A percentile compares a stretch with the other conserved stretches of the same genome.
These are phyloP conservation scores for Crocallis elinguaria DNA, from an alignment of 2,888 invertebrate species.

Conservation along the genomic window DNA sequence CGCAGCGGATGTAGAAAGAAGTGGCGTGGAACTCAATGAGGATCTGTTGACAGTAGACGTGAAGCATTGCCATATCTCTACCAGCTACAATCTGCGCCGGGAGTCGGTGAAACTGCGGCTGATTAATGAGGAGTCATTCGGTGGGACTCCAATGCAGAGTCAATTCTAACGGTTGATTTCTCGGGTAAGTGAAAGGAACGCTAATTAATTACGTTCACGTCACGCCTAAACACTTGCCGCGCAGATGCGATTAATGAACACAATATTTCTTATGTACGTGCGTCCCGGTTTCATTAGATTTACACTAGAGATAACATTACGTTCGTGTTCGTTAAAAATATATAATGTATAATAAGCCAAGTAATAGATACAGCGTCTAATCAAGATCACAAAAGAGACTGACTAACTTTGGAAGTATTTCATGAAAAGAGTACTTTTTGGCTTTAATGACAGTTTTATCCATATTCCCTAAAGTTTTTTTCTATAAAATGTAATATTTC, in stretches of 20 bases:
- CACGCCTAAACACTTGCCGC: constrained; percentile 17
- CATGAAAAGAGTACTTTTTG: background rate
- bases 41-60: constrained; percentile 75
- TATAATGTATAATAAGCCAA: no score
- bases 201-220: constrained; percentile 18
- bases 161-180: constrained; percentile 79
- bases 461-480: background rate
- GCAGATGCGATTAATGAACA: constrained; percentile 1
- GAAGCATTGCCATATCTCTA: constrained; percentile 80
- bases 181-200: constrained; percentile 60
- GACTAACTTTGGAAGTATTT: no score
- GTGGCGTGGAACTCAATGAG: constrained; percentile 79
- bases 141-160: constrained; percentile 71
- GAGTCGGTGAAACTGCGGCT: constrained; percentile 78
- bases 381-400: no score
- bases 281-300: constrained; percentile 4
- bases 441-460: background rate
- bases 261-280: constrained; percentile 1
- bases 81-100: constrained; percentile 75
- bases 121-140: constrained; percentile 80
- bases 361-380: no score
- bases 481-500: constrained; percentile 22
- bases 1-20: constrained; percentile 85
- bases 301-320: background rate
- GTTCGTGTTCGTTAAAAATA: no score